Base-by-base conservation (phyloP, 2,888 invertebrate genomes). In the Abscondita cerata region DNA sequence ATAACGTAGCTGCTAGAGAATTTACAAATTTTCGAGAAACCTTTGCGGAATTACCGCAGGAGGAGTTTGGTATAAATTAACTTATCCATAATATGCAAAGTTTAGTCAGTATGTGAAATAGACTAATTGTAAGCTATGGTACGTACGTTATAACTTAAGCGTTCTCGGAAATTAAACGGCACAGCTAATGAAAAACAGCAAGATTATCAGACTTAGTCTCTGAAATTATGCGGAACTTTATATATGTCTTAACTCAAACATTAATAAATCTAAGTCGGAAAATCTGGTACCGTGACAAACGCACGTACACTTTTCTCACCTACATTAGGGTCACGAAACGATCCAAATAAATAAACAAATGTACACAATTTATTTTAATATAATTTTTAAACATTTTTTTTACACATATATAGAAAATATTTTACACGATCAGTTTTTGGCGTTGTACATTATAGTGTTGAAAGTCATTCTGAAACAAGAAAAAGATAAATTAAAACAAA, bases 361-460 rank as follows among this genome's bases (percentile, higher is more conserved):
- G 25, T 62, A 62, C 62, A 62, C 62, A 62, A 56, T 62, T 57
- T 62, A 18, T 51, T 61, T 61, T 62, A 51, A 57, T 62, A 57
- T 56, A 62, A 52, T 62, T n/a, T n/a, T 62, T 53, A 44, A 62
- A 62, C 51, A 51, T 34, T 52, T 61, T 25, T 46, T 62, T 57
- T 51, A n/a, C 48, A 62, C 56, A 62, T 47, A 41, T 61, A 61
- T 62, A 62, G 62, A 62, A 62, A 62, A 62, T 62, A 62, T 57
- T 62, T 62, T 57, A 62, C 57, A 62, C 56, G 52, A 48, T 41
- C 40, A 50, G n/a, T 40, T 51, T 60, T 62, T 62, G 62, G 62
- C 62, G 62, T 62, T 62, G 57, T 57, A 46, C 46, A 48, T 57
- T 31, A 12, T 36, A 34, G 52, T 48, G 40, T 47, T 16, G 18